A percentile compares a stretch with the other conserved stretches of the same genome.
phyloP scores from a whole-genome alignment of 2,113 vertebrate species.

The Proterorhinus semilunaris region DNA sequence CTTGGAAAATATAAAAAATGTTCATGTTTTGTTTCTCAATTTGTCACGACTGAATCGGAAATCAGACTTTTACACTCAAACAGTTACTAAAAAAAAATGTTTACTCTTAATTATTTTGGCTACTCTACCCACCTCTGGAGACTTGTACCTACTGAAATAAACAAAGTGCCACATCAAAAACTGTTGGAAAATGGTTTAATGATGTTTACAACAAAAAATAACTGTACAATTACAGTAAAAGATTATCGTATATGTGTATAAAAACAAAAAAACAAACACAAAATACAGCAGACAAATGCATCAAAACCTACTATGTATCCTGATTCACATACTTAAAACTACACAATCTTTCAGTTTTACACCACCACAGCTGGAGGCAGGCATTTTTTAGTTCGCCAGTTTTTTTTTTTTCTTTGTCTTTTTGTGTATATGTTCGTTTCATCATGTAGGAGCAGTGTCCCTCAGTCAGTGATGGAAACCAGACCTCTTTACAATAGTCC shows the following conservation, averaged over 20 bases:
- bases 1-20: no score
- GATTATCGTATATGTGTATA: constrained; percentile 88
- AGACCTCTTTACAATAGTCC: constrained; percentile 65
- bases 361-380: constrained; percentile 62
- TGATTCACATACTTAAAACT: constrained; percentile 92
- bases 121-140: no score
- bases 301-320: constrained; percentile 95
- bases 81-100: no score
- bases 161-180: constrained; percentile 80
- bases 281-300: constrained; percentile 99
- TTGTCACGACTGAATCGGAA: no score
- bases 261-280: constrained; percentile 77
- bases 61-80: no score
- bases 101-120: no score
- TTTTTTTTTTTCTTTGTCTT: constrained; percentile 22
- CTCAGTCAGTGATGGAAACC: constrained; percentile 66
- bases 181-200: constrained; percentile 99
- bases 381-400: constrained; percentile 24
- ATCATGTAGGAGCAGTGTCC: constrained; percentile 82
- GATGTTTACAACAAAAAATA: constrained; percentile 99
- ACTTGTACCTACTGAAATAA: constrained; percentile 26
- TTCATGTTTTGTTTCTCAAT: no score
- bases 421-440: constrained; percentile 37
- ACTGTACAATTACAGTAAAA: constrained; percentile 99
- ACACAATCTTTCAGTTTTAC: constrained; percentile 87